Evolutionary conservation across 2,888 invertebrate genomes (phyloP).

Genomic region (Parelbella ahira): DNA sequence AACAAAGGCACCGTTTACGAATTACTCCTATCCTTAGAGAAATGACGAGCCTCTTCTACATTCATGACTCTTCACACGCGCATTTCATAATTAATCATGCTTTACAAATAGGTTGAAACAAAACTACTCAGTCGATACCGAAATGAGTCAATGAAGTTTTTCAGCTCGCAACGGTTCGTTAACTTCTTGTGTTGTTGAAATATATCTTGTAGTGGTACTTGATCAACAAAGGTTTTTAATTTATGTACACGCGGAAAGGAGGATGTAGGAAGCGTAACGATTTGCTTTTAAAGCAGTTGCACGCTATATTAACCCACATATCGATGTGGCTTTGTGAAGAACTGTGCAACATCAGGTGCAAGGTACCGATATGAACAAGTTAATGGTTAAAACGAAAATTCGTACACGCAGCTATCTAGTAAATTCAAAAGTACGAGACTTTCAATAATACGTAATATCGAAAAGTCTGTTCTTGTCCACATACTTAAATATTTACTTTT

Average conservation of each 20-base stretch:
- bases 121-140: slow-evolving; percentile 2
- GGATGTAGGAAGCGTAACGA: slow-evolving; percentile 21
- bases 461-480: too few species aligned
- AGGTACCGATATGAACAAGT: background rate
- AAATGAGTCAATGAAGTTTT: background rate
- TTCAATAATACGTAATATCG: too few species aligned
- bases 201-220: slow-evolving; percentile 7
- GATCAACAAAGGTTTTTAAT: slow-evolving; percentile 22
- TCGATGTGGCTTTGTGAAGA: slow-evolving; percentile 5
- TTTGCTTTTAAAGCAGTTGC: slow-evolving; percentile 21
- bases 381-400: too few species aligned
- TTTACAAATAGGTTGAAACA: too few species aligned
- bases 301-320: slow-evolving; percentile 24
- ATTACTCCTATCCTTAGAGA: too few species aligned
- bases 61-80: too few species aligned
- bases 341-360: slow-evolving; percentile 7
- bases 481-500: too few species aligned
- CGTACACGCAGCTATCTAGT: too few species aligned
- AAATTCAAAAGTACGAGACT: too few species aligned
- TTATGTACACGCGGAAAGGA: slow-evolving; percentile 20
- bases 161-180: background rate
- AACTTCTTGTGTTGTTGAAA: slow-evolving; percentile 5
- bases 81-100: too few species aligned
- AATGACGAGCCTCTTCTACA: too few species aligned
- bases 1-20: too few species aligned